These are phyloP conservation scores for Miichthys miiuy DNA, from an alignment of 2,797 vertebrate species.

Conservation along the genomic window DNA sequence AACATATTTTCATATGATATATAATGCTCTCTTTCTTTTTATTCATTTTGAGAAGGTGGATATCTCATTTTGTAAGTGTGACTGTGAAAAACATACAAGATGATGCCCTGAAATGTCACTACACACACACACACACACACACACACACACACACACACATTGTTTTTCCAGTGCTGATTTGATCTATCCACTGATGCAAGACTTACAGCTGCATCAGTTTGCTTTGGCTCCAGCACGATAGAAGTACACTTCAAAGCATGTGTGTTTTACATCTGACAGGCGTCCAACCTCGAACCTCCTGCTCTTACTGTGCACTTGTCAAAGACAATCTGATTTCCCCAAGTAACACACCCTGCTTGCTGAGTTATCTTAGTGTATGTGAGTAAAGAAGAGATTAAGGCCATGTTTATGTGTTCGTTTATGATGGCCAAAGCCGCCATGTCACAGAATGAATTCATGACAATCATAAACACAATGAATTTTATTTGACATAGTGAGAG, in stretches of 20 bases:
- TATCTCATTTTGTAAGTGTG: neutral
- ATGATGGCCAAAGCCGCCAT: neutral
- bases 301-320: constrained; percentile 74
- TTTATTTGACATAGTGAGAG: neutral
- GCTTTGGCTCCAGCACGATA: constrained; percentile 48
- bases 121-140: too few relatives aligned
- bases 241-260: constrained; percentile 76
- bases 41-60: neutral
- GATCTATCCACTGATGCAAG: constrained; percentile 53
- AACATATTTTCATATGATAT: neutral
- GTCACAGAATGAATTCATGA: constrained; percentile 12
- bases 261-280: constrained; percentile 73
- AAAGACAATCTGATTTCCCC: constrained; percentile 62
- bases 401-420: neutral
- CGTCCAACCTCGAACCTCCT: constrained; percentile 58
- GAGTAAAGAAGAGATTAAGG: constrained; percentile 18
- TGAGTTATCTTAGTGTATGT: constrained; percentile 29
- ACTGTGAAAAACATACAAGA: constrained; percentile 2
- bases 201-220: constrained; percentile 54
- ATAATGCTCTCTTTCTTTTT: neutral
- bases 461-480: neutral
- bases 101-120: neutral
- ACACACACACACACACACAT: too few relatives aligned
- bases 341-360: constrained; percentile 28
- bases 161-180: constrained; percentile 27